Evolutionary conservation across 2,113 vertebrate genomes (phyloP), one percentile per base, ranked within the genome.

Genomic region (Calidris pugnax): DNA sequence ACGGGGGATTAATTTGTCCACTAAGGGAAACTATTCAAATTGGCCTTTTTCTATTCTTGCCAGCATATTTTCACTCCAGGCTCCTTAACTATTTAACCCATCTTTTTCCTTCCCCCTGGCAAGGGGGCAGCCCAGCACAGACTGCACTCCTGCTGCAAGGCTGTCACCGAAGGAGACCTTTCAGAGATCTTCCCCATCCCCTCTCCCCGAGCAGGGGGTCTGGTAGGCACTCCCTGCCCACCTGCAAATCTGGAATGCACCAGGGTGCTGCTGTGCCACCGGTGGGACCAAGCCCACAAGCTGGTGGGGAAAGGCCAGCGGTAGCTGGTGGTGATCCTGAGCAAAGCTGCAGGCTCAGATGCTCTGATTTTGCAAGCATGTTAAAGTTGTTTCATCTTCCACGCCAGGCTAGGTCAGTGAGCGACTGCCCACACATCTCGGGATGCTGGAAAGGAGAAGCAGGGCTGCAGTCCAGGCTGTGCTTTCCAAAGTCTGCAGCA

Each of bases 401-500:
- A 3, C 0, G 2, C 2, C 1, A 82, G n/a, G 53, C 55, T 60
- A 23, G 3, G 28, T 45, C 35, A 27, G 33, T 0, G 6, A 81
- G 59, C 4, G 2, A 41, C 47, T 6, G 6, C 64, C 17, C 3
- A 7, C 12, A 9, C 35, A 50, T 27, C 32, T 72, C 63, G 18
- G 47, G 37, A 47, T 32, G 8, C 55, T 32, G 48, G 35, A 28
- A 47, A 60, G 48, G 48, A 75, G 22, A 62, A 89, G 74, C 74
- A 51, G 35, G 45, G 59, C 72, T 72, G 73, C 33, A 63, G 55
- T 4, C 53, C 0, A 0, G 27, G 39, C 41, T 22, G 30, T 41
- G 73, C 51, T 87, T 96, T 79, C 33, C 3, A 8, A 93, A 92
- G 97, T 48, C 95, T 93, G 81, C 84, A 97, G 95, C 96, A 90